A percentile compares a stretch with the other conserved stretches of the same genome.
These are phyloP conservation scores for Magallana gigas DNA, from an alignment of 1,140 invertebrate species.

Conservation along the genomic window DNA sequence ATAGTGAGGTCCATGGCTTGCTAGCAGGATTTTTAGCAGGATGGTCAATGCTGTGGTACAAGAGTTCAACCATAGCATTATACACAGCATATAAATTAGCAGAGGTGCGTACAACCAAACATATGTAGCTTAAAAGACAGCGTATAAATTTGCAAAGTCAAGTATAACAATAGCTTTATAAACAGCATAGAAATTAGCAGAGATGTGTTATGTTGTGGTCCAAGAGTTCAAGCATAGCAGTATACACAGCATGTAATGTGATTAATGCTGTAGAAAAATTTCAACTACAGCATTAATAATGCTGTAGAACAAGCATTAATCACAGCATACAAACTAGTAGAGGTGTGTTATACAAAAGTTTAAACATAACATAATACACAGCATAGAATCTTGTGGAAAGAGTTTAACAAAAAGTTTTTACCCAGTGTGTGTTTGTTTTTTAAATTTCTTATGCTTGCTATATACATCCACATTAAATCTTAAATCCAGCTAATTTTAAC, in stretches of 20 bases:
- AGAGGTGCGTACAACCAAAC: conserved; percentile 66
- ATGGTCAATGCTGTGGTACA: conserved; percentile 77
- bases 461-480: no score
- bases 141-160: not conserved
- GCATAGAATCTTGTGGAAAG: conserved; percentile 54
- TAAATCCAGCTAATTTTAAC: no score
- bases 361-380: no score
- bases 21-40: conserved; percentile 76
- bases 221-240: no score
- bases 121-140: no score
- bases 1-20: conserved; percentile 70
- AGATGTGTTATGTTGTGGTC: conserved; percentile 74
- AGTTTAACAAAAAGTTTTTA: no score
- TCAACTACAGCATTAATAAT: conserved; percentile 63
- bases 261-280: conserved; percentile 56
- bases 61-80: conserved; percentile 74
- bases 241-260: conserved; percentile 55
- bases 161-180: conserved; percentile 76
- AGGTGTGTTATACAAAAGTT: conserved; percentile 63
- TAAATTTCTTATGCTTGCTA: no score
- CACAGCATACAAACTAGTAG: conserved; percentile 72
- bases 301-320: conserved; percentile 68
- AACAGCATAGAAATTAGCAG: conserved; percentile 72
- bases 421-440: no score
- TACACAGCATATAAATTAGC: conserved; percentile 75